phyloP scores from a whole-genome alignment of 2,888 invertebrate genomes.

The Panzeria rudis region DNA sequence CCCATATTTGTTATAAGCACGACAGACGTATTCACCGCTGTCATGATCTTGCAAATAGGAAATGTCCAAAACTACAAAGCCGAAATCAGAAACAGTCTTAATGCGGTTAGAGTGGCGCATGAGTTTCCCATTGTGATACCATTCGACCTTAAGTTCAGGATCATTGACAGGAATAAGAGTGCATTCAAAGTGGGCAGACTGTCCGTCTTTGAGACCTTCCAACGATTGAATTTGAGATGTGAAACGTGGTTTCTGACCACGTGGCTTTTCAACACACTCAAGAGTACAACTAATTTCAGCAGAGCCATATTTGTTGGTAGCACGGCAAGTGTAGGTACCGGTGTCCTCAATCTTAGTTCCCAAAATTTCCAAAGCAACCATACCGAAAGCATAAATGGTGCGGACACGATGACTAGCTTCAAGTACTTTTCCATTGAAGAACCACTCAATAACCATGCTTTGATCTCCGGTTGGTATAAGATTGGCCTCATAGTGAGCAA shows the following conservation, averaged over 20 bases:
- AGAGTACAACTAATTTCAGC: constrained; percentile 93
- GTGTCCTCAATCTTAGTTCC: constrained; percentile 97
- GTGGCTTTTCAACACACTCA: constrained; percentile 92
- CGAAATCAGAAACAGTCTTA: constrained; percentile 97
- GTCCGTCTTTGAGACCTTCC: constrained; percentile 94
- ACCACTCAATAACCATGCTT: constrained; percentile 97
- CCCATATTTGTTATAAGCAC: constrained; percentile 95
- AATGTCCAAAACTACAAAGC: constrained; percentile 96
- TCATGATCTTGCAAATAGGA: constrained; percentile 97
- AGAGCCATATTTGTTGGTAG: constrained; percentile 94
- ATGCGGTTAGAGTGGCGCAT: constrained; percentile 94
- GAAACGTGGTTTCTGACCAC: constrained; percentile 94
- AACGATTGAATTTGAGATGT: constrained; percentile 94
- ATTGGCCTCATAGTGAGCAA: constrained; percentile 98
- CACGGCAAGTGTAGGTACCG: constrained; percentile 94
- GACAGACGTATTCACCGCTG: constrained; percentile 96
- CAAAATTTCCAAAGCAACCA: constrained; percentile 97
- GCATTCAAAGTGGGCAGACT: constrained; percentile 97
- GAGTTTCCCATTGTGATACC: constrained; percentile 97
- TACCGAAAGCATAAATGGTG: constrained; percentile 98
- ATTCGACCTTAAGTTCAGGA: constrained; percentile 96
- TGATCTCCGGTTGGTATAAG: constrained; percentile 97
- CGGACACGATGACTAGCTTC: constrained; percentile 95
- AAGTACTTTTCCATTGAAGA: constrained; percentile 95
- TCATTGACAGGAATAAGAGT: constrained; percentile 97